phyloP scores from a whole-genome alignment of 2,797 vertebrate genomes.

The Mus caroli region DNA sequence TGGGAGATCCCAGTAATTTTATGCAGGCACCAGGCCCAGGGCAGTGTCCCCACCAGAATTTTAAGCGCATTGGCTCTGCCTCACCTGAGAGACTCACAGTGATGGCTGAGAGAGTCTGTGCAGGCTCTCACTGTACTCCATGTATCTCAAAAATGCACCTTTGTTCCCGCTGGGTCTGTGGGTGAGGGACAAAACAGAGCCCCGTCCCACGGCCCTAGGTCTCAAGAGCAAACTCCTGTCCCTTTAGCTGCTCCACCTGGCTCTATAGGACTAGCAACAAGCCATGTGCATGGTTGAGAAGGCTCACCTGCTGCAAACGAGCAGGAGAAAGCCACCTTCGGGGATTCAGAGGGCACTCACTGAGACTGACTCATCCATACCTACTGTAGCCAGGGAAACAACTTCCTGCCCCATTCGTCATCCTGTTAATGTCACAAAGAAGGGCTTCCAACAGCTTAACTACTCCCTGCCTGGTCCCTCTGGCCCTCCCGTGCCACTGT shows the following conservation, averaged over 20 bases:
- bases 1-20: not conserved
- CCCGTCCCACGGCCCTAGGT: not conserved
- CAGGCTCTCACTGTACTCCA: not conserved
- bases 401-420: not conserved
- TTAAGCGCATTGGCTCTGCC: not conserved
- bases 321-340: not conserved
- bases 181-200: not conserved
- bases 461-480: not conserved
- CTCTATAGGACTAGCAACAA: fast-evolving
- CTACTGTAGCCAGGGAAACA: not conserved
- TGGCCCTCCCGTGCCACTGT: constrained; percentile 66
- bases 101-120: not conserved
- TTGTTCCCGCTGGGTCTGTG: not conserved
- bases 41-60: not conserved
- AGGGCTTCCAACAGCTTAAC: not conserved
- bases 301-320: fast-evolving
- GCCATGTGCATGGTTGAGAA: fast-evolving
- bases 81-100: not conserved
- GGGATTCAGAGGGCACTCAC: not conserved
- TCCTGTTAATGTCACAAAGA: not conserved
- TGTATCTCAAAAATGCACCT: too few species aligned
- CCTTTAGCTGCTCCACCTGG: not conserved
- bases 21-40: not conserved
- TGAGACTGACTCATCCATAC: not conserved
- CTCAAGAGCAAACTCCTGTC: not conserved